Conservation (phyloP, 1,140 invertebrate genomes). For the Eubasilissa regina region DNA sequence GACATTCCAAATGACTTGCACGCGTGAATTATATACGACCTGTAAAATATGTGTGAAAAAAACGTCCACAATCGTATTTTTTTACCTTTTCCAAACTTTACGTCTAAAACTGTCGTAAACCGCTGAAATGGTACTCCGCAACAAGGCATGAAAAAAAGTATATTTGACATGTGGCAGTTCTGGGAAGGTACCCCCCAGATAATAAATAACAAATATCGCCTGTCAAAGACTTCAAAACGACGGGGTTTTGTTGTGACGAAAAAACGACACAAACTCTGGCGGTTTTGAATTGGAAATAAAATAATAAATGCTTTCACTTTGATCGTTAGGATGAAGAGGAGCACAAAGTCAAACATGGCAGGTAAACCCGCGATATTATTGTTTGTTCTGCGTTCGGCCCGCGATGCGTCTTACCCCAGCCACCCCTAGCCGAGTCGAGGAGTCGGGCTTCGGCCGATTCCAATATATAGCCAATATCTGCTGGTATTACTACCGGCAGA, state of each 20-base stretch:
- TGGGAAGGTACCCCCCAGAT: constrained; percentile 43
- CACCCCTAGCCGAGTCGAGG: background rate
- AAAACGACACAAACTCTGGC: constrained; percentile 7
- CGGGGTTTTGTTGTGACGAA: constrained; percentile 32
- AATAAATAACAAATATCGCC: constrained; percentile 56
- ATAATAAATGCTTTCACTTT: constrained; percentile 55
- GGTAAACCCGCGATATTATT: constrained; percentile 57
- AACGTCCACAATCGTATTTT: constrained; percentile 11
- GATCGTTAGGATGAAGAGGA: constrained; percentile 52
- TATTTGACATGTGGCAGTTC: constrained; percentile 52
- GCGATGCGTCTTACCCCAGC: constrained; percentile 7
- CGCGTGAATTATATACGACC: constrained; percentile 52
- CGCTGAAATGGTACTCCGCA: constrained; percentile 46
- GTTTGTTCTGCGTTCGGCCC: constrained; percentile 53
- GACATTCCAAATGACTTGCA: constrained; percentile 29
- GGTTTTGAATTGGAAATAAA: constrained; percentile 47
- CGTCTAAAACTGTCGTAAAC: constrained; percentile 58
- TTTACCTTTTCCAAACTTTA: constrained; percentile 54
- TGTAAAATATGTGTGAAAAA: constrained; percentile 33
- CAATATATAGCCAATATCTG: constrained; percentile 59
- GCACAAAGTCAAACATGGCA: constrained; percentile 56
- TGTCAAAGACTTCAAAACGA: constrained; percentile 42
- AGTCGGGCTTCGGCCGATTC: constrained; percentile 50
- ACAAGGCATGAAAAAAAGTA: constrained; percentile 47
- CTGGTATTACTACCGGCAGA: constrained; percentile 27